Conservation (phyloP, 2,113 vertebrate species). For the Python bivittatus region DNA sequence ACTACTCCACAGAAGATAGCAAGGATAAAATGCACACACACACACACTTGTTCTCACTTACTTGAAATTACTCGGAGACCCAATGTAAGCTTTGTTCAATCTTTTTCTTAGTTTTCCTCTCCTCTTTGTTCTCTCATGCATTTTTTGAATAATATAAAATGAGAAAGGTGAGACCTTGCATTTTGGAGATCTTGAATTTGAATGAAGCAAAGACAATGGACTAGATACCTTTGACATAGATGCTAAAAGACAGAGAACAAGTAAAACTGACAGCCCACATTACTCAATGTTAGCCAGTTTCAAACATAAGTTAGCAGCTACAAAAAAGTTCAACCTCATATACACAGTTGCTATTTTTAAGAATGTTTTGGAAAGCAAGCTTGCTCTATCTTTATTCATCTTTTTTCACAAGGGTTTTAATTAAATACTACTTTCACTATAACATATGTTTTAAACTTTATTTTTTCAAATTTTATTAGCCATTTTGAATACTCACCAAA, state of each 20-base stretch:
- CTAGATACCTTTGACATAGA: constrained; percentile 11
- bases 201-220: neutral
- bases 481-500: neutral
- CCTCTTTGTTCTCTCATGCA: neutral
- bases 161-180: neutral
- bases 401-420: neutral
- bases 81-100: constrained; percentile 37
- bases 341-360: neutral
- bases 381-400: neutral
- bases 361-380: neutral
- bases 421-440: neutral
- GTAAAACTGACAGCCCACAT: neutral
- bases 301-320: neutral
- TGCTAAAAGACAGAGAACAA: constrained; percentile 10
- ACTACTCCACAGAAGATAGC: neutral
- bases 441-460: neutral
- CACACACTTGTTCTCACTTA: neutral
- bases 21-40: neutral
- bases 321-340: neutral
- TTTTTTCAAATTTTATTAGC: neutral
- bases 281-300: neutral
- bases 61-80: constrained; percentile 36
- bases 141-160: neutral
- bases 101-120: constrained; percentile 23
- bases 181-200: neutral